Percentiles rank a stretch among this genome's conserved stretches.
phyloP scores from a whole-genome alignment of 2,113 vertebrate species.

The Brachionichthys hirsutus region DNA sequence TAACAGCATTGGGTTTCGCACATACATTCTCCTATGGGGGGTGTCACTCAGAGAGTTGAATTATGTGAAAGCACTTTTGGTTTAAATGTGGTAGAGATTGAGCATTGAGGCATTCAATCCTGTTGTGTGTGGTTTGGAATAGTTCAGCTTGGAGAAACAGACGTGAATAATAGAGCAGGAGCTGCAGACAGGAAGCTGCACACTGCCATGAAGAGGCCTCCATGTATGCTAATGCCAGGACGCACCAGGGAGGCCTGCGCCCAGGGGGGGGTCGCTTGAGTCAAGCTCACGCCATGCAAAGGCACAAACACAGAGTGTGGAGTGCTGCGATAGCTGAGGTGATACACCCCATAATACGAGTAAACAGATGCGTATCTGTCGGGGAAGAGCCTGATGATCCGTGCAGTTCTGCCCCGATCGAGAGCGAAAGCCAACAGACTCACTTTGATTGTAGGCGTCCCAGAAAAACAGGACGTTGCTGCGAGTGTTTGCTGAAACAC shows the following conservation, averaged over 20 bases:
- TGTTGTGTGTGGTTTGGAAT: no score
- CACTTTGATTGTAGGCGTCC: slow-evolving; percentile 30
- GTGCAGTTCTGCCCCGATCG: slow-evolving; percentile 35
- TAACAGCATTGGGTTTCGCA: no score
- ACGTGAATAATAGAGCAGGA: slow-evolving; percentile 5
- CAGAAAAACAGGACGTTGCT: slow-evolving; percentile 38
- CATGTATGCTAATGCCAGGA: slow-evolving; percentile 53
- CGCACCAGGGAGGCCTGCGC: slow-evolving; percentile 7
- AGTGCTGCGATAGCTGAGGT: slow-evolving; percentile 39
- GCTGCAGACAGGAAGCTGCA: slow-evolving; percentile 12
- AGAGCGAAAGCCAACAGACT: slow-evolving; percentile 41
- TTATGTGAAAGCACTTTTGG: no score
- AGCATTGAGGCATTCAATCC: no score
- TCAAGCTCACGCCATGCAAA: slow-evolving; percentile 11
- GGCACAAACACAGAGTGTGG: slow-evolving; percentile 31
- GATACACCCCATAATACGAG: slow-evolving; percentile 56
- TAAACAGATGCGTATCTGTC: slow-evolving; percentile 48
- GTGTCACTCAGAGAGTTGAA: no score
- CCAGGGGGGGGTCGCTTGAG: slow-evolving; percentile 41
- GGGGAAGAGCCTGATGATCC: slow-evolving; percentile 40
- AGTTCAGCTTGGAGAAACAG: neutral
- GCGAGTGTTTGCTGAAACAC: slow-evolving; percentile 37
- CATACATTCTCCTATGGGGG: no score
- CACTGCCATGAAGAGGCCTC: slow-evolving; percentile 22
- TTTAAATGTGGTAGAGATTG: no score